Base-by-base conservation (phyloP, 2,797 vertebrate species). In the Botia kubotai region DNA sequence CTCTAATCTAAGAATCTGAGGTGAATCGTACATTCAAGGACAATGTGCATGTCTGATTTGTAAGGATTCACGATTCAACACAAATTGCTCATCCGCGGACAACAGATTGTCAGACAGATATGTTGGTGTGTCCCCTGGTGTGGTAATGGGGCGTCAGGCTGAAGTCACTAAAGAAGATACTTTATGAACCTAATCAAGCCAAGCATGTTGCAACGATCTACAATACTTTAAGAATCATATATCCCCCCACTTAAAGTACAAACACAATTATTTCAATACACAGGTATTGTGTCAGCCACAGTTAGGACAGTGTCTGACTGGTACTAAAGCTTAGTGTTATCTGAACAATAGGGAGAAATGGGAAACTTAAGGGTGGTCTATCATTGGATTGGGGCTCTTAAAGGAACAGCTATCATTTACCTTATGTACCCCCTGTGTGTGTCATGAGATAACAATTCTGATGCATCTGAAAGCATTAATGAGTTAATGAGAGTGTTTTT, bases 61-160 rank as follows among this genome's bases (percentile, higher is more conserved):
- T n/a, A 0, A 48, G n/a, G 6, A 52, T 10, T 17, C 12, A 21
- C 39, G 84, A 89, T 23, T 36, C 79, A 60, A 36, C 71, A 66
- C 75, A 62, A 65, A 72, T 75, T 78, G 76, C 63, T 52, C 52
- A 4, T 53, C 52, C 79, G 85, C 80, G 84, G 19, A 8, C 33
- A 77, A 82, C 81, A 60, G 79, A 86, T 81, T 60, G 72, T 63
- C n/a, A 75, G 86, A 82, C 86, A 90, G 84, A 86, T 29, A 26
- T 85, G 82, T 67, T 58, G 7, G 50, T 71, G 12, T 53, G 17
- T 5, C 17, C 48, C 16, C 52, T 53, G 17, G 52, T 53, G 52
- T 17, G 52, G 4, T 53, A 53, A 53, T 4, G 6, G 16, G n/a
- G n/a, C 16, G 52, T 16, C 52, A 16, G 52, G 52, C 52, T 53